phyloP scores from a whole-genome alignment of 2,797 vertebrate genomes.

The Decapterus maruadsi region DNA sequence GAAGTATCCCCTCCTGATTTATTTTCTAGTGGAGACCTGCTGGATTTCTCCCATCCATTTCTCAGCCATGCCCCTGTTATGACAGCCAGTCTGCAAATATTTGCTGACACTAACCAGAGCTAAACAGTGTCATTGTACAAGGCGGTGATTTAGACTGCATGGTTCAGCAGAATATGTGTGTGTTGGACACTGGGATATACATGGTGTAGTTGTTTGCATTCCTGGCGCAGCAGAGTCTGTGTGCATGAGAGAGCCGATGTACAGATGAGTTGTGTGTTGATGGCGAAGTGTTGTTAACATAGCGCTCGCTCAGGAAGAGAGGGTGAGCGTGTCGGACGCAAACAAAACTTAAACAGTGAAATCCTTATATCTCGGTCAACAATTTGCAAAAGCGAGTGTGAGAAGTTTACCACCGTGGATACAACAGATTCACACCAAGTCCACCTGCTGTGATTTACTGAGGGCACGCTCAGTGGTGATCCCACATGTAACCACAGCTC shows the following conservation, averaged over 20 bases:
- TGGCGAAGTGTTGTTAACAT: constrained; percentile 66
- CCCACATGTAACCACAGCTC: neutral
- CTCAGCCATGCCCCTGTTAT: constrained; percentile 86
- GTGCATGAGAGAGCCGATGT: constrained; percentile 66
- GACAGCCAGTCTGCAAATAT: constrained; percentile 89
- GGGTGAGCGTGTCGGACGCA: constrained; percentile 38
- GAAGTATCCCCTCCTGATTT: constrained; percentile 85
- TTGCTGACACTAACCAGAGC: constrained; percentile 89
- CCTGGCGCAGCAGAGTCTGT: constrained; percentile 63
- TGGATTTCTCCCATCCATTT: constrained; percentile 80
- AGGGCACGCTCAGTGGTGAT: neutral
- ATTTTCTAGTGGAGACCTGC: constrained; percentile 79
- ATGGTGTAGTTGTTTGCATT: constrained; percentile 83
- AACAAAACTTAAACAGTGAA: constrained; percentile 28
- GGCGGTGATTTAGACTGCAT: constrained; percentile 78
- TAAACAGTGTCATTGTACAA: constrained; percentile 86
- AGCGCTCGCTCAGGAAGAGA: constrained; percentile 48
- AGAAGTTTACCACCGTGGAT: neutral
- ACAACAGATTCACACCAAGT: neutral
- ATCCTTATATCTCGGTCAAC: neutral
- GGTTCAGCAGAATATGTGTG: constrained; percentile 73
- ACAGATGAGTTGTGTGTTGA: constrained; percentile 67
- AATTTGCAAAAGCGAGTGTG: neutral
- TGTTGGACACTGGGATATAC: constrained; percentile 79
- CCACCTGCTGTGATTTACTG: constrained; percentile 10